Evolutionary conservation across 2,797 vertebrate species (phyloP), one percentile per base, ranked within the genome.

Genomic region (Pelodytes ibericus): DNA sequence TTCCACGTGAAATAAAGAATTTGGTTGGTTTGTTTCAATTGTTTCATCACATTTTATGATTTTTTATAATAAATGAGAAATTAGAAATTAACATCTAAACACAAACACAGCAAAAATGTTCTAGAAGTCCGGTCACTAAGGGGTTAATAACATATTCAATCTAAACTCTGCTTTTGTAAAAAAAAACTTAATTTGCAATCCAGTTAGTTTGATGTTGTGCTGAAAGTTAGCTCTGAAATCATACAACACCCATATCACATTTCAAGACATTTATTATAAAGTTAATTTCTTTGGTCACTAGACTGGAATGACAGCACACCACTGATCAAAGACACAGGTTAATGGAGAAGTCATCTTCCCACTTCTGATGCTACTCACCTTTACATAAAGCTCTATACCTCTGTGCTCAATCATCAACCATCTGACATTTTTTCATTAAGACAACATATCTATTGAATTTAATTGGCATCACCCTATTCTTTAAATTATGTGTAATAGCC

Each of bases 251-350:
- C 1, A 25, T 36, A 70, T 58, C 51, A 58, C 29, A 36, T 59
- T 58, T 57, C 22, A 70, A 27, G 29, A 53, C 51, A 57, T 24
- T 70, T 70, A 58, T 58, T 39, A 24, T 63, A 63, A 41, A 63
- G n/a, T 44, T 47, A 61, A 47, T 70, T 47, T 47, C 56, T 71
- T 47, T 61, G n/a, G 25, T 41, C 27, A 61, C n/a, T 60, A 33
- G 41, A 44, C 15, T 47, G 56, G 24, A 71, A 41, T 47, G 16
- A n/a, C n/a, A 61, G 44, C 36, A 61, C 58, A 26, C 26, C 22
- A 51, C 18, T 61, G 25, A 72, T 61, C 58, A 72, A 72, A 61
- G 70, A 16, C 6, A 61, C 16, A 41, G 70, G 69, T 29, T 61
- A 72, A 61, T 67, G 27, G 44, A 31, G 49, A 67, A 51, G 63